These are phyloP conservation scores for Astyanax mexicanus DNA, from an alignment of 2,797 vertebrate genomes.

Conservation along the genomic window DNA sequence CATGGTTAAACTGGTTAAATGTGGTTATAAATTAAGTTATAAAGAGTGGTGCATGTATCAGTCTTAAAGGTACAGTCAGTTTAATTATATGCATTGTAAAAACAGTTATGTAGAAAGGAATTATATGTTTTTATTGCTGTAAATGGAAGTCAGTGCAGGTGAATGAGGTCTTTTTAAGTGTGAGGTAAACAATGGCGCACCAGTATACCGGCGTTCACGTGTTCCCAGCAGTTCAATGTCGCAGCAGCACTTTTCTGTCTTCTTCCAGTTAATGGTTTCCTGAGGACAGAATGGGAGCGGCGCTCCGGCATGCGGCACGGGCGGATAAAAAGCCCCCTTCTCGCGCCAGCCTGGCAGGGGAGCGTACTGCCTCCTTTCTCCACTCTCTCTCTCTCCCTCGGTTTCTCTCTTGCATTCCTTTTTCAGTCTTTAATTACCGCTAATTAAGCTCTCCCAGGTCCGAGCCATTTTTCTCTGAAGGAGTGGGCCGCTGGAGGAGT, in stretches of 20 bases:
- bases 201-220: neutral
- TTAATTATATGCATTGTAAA: neutral
- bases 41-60: too few species aligned
- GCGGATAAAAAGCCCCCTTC: constrained; percentile 36
- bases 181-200: too few species aligned
- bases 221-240: constrained; percentile 59
- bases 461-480: constrained; percentile 53
- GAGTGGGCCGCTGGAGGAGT: constrained; percentile 61
- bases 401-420: constrained; percentile 52
- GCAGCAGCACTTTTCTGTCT: too few species aligned
- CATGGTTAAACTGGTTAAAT: too few species aligned
- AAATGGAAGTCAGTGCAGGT: too few species aligned
- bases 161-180: too few species aligned
- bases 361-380: constrained; percentile 11
- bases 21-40: too few species aligned
- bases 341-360: constrained; percentile 49
- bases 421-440: constrained; percentile 72
- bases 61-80: neutral
- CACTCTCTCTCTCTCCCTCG: neutral
- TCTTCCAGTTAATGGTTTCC: constrained; percentile 4
- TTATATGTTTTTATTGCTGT: neutral
- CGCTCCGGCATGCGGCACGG: constrained; percentile 3
- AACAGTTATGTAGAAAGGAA: too few species aligned
- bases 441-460: constrained; percentile 70
- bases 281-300: neutral